These are phyloP conservation scores for Zenarchopterus dispar DNA, from an alignment of 2,797 vertebrate genomes.

Conservation along the genomic window DNA sequence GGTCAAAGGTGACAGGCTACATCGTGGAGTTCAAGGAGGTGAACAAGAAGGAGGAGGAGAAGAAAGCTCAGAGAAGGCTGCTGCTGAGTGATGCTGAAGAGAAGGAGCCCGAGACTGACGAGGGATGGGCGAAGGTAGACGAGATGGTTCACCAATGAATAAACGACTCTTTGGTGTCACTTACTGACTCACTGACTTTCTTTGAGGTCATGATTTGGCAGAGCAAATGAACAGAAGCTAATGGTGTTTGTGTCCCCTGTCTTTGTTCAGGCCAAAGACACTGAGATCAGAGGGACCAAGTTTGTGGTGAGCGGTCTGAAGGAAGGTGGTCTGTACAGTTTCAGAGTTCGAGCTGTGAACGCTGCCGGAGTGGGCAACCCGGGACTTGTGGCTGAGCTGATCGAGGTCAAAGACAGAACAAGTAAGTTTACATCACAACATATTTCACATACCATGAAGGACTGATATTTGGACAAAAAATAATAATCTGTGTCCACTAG, in stretches of 20 bases:
- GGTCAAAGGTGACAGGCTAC: conserved; percentile 95
- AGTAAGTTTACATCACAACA: conserved; percentile 78
- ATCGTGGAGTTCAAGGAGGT: conserved; percentile 96
- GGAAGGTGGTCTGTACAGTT: conserved; percentile 93
- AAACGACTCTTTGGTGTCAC: no score
- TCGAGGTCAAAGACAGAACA: conserved; percentile 96
- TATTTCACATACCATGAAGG: not conserved
- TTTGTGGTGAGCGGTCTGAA: conserved; percentile 92
- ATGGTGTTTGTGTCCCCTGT: not conserved
- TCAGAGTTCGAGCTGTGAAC: conserved; percentile 95
- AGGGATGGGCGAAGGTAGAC: conserved; percentile 92
- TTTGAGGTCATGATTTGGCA: no score
- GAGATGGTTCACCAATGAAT: not conserved
- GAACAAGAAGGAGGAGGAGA: conserved; percentile 77
- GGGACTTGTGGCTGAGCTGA: conserved; percentile 90
- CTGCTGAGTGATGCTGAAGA: conserved; percentile 58
- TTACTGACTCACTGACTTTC: no score
- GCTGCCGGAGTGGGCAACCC: conserved; percentile 93
- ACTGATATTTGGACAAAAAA: not conserved
- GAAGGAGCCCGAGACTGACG: conserved; percentile 76
- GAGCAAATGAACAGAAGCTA: not conserved
- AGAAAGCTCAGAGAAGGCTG: conserved; percentile 72
- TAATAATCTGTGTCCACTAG: conserved; percentile 61
- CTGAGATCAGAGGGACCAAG: conserved; percentile 96
- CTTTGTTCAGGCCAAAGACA: conserved; percentile 91